Percentiles rank a stretch among this genome's conserved stretches.
Conservation (phyloP, 2,113 vertebrate genomes). For the Panthera tigris region DNA sequence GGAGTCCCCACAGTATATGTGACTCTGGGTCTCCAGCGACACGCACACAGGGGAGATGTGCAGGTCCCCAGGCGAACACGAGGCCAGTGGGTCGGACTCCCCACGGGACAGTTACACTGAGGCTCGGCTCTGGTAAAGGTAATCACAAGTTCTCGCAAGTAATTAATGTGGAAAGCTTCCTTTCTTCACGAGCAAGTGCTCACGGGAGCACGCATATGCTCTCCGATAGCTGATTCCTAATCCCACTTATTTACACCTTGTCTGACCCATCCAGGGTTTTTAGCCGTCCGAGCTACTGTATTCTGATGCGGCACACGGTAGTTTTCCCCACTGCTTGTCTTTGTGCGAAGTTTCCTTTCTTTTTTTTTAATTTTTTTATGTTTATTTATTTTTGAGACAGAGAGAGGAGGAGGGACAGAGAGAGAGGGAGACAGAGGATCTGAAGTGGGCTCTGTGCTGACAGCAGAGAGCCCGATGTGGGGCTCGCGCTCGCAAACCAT, state of each 20-base stretch:
- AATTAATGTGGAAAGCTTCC: constrained; percentile 61
- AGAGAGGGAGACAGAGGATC: no score
- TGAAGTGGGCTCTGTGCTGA: no score
- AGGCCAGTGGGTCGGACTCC: background rate
- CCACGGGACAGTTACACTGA: constrained; percentile 39
- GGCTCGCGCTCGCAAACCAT: no score
- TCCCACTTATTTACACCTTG: background rate
- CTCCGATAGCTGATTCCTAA: background rate
- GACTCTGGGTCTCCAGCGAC: background rate
- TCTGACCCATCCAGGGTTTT: background rate
- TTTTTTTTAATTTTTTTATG: background rate
- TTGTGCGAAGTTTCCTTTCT: background rate
- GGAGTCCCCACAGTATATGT: background rate
- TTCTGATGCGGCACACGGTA: background rate
- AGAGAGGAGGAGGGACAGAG: no score
- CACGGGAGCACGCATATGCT: background rate
- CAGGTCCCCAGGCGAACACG: background rate
- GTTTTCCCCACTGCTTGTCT: background rate
- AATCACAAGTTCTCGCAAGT: constrained; percentile 68
- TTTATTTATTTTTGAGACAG: no score
- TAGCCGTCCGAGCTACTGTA: background rate
- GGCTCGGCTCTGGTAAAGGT: constrained; percentile 49
- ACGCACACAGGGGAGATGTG: background rate
- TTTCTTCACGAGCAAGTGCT: background rate
- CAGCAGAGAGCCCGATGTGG: no score